These are phyloP conservation scores for Drosophila neotestacea DNA, from an alignment of 2,888 invertebrate genomes.

Conservation along the genomic window DNA sequence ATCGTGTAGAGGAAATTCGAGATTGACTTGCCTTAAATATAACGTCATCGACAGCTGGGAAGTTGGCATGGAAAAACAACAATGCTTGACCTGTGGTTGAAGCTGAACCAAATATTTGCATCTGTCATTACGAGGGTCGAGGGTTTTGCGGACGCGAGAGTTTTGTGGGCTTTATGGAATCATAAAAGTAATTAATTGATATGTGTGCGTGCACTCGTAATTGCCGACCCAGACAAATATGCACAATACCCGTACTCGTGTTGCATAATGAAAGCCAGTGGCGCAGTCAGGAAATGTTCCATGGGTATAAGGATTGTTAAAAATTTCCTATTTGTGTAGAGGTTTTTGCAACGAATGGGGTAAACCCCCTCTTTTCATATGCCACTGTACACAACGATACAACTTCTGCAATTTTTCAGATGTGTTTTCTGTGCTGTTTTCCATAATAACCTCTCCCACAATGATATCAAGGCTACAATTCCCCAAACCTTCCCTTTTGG, in stretches of 20 bases:
- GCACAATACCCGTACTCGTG: slow-evolving; percentile 23
- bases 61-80: slow-evolving; percentile 15
- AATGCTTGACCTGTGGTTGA: slow-evolving; percentile 35
- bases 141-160: slow-evolving; percentile 19
- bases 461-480: slow-evolving; percentile 2
- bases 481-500: neutral
- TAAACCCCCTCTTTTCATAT: neutral
- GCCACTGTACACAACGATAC: slow-evolving; percentile 23
- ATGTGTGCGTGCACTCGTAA: slow-evolving; percentile 61
- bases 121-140: slow-evolving; percentile 57
- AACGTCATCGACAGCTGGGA: slow-evolving; percentile 7
- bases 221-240: slow-evolving; percentile 69
- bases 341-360: neutral
- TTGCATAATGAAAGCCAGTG: slow-evolving; percentile 43
- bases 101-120: slow-evolving; percentile 67
- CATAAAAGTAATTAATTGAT: slow-evolving; percentile 80
- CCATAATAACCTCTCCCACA: slow-evolving; percentile 34
- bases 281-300: neutral
- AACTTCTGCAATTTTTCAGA: slow-evolving; percentile 67
- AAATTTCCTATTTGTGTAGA: too few relatives aligned
- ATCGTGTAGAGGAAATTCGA: too few relatives aligned
- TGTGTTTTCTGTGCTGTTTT: slow-evolving; percentile 40
- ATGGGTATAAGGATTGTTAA: too few relatives aligned
- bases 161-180: slow-evolving; percentile 58
- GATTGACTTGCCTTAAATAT: slow-evolving; percentile 1